These are phyloP conservation scores for Anticlea derivata DNA, from an alignment of 2,888 invertebrate species.

Conservation along the genomic window DNA sequence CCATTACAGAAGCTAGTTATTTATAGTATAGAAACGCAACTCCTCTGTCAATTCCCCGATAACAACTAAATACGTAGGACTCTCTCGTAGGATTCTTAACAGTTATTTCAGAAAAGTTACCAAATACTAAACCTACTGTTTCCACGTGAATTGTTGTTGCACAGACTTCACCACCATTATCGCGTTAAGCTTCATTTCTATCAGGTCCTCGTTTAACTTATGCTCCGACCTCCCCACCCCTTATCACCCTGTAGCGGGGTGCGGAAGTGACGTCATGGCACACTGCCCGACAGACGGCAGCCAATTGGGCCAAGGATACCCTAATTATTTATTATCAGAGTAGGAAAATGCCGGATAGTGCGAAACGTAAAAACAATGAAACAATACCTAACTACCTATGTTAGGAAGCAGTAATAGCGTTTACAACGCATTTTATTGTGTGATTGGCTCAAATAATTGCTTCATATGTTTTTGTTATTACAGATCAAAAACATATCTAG, in stretches of 20 bases:
- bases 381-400: too few relatives aligned
- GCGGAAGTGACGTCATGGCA: slow-evolving; percentile 28
- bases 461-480: too few relatives aligned
- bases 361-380: background rate
- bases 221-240: slow-evolving; percentile 9
- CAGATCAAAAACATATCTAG: too few relatives aligned
- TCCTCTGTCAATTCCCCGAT: background rate
- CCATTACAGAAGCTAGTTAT: background rate
- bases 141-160: too few relatives aligned
- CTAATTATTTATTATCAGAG: slow-evolving; percentile 25
- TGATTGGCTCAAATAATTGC: background rate
- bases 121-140: too few relatives aligned
- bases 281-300: slow-evolving; percentile 28
- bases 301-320: slow-evolving; percentile 34
- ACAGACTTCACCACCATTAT: too few relatives aligned
- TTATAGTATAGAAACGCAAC: slow-evolving; percentile 1
- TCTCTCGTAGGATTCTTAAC: too few relatives aligned
- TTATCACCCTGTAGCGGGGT: slow-evolving; percentile 1
- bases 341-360: slow-evolving; percentile 11
- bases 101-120: too few relatives aligned
- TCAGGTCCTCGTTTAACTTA: slow-evolving; percentile 3
- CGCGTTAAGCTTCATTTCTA: slow-evolving; percentile 19
- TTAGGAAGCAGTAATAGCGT: background rate
- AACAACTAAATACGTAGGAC: too few relatives aligned
- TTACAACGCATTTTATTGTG: background rate